Percentiles rank a stretch among this genome's conserved stretches.
Evolutionary conservation across 2,888 invertebrate genomes (phyloP).

Genomic region (Thecophora atra): DNA sequence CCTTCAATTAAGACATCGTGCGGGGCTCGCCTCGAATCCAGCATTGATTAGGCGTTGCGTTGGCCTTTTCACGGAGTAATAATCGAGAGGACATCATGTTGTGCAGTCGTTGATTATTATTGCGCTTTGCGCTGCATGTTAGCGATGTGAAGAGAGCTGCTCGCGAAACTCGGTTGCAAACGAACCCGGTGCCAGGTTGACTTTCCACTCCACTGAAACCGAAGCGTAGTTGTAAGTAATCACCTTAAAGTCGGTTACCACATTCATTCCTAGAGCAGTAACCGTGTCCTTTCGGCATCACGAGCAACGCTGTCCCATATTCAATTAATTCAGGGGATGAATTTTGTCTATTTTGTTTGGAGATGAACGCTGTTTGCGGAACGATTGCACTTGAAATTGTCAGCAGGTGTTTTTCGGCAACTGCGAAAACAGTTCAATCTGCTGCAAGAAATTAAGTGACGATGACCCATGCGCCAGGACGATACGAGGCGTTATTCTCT

Average conservation of each 20-base stretch:
- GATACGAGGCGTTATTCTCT: slow-evolving; percentile 15
- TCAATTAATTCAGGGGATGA: slow-evolving; percentile 9
- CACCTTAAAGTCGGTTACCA: neutral
- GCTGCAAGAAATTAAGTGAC: slow-evolving; percentile 24
- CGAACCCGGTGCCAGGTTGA: slow-evolving; percentile 10
- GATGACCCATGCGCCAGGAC: slow-evolving; percentile 3
- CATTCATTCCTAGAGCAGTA: no score
- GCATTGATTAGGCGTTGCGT: slow-evolving; percentile 42
- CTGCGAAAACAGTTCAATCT: slow-evolving; percentile 40
- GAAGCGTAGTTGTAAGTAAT: neutral
- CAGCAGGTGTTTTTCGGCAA: slow-evolving; percentile 64
- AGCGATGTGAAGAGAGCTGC: neutral
- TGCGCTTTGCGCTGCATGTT: slow-evolving; percentile 54
- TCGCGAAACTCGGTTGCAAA: slow-evolving; percentile 8
- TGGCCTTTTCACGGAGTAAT: slow-evolving; percentile 41
- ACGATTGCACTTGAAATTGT: slow-evolving; percentile 63
- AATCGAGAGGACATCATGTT: slow-evolving; percentile 48
- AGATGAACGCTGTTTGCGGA: slow-evolving; percentile 21
- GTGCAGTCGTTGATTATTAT: slow-evolving; percentile 60
- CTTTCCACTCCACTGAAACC: neutral
- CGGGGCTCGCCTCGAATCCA: slow-evolving; percentile 42
- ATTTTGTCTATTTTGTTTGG: slow-evolving; percentile 5
- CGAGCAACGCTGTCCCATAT: neutral
- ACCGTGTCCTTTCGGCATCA: no score
- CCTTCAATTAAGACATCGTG: slow-evolving; percentile 51